Conservation (phyloP, 2,113 vertebrate species). For the Chunga burmeisteri region DNA sequence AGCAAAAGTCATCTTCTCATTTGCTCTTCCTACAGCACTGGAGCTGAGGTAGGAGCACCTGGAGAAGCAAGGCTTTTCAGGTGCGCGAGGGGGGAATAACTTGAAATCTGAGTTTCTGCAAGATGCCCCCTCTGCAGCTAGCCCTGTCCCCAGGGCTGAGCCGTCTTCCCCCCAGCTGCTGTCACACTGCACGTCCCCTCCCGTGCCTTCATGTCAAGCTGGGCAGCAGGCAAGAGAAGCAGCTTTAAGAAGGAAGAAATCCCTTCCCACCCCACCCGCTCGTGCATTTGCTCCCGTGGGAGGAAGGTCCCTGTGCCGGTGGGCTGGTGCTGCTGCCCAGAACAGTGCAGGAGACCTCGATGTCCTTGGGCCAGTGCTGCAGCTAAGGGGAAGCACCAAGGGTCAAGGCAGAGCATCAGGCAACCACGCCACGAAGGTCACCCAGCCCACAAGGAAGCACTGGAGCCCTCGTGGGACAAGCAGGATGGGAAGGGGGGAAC, state of each 20-base stretch:
- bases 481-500: fast-evolving
- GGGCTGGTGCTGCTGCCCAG: not conserved
- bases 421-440: fast-evolving
- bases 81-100: not conserved
- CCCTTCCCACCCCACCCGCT: not conserved
- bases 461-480: not conserved
- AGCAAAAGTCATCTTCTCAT: not conserved
- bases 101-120: not conserved
- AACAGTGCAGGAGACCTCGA: not conserved
- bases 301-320: not conserved
- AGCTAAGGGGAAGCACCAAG: not conserved
- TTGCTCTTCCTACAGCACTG: not conserved
- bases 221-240: not conserved
- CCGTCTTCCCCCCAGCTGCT: not conserved
- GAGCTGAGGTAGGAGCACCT: not conserved
- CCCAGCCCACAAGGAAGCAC: not conserved
- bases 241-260: not conserved
- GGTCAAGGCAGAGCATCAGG: not conserved
- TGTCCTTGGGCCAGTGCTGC: fast-evolving
- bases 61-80: not conserved
- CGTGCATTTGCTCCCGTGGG: fast-evolving
- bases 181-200: not conserved
- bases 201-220: fast-evolving
- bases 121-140: fast-evolving
- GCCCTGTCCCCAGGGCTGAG: not conserved